Base-by-base conservation (phyloP, 2,113 vertebrate genomes). In the Nesoenas mayeri region DNA sequence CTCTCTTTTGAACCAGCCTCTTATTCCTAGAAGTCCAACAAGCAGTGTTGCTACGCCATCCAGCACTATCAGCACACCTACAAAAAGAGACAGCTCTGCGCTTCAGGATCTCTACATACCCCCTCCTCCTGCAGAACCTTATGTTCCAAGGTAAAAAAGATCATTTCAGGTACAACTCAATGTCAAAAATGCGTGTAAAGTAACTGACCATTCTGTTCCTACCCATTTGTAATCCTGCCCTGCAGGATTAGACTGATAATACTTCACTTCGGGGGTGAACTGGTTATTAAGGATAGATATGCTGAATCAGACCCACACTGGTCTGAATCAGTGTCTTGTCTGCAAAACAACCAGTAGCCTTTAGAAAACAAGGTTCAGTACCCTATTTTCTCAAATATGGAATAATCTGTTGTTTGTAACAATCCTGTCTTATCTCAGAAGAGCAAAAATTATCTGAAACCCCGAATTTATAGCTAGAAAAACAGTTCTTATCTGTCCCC, bases 51-150 rank as follows among this genome's bases (percentile, higher is more conserved):
- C 99, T 89, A 99, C 99, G 1, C 99, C 99, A 95, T 99, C 99
- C 91, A 99, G 99, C 97, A 99, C 99, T 92, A 98, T 99, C 96
- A 99, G 99, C 97, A 99, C 99, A 83, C 99, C 99, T 16, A 99
- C 99, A 80, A 99, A 99, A 97, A 98, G 99, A 97, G 99, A 99
- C 92, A 99, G 98, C 96, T 99, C 99, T 56, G 99, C 99, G 47
- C 99, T 99, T 38, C 99, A 99, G 92, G 99, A 99, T 85, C 99
- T 99, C 51, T 99, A 98, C 97, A 99, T 99, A 88, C 99, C 99
- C 2, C 99, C 99, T 91, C 99, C 99, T 77, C 99, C 99, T 31
- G 96, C 98, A 84, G 99, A 99, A 92, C 99, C 99, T 2, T 99
- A 99, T 95, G 98, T 98, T 91, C 99, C 99, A 95, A 99, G 99